Evolutionary conservation across 2,888 invertebrate species (phyloP), one percentile per base, ranked within the genome.

Genomic region (Volucella inanis): DNA sequence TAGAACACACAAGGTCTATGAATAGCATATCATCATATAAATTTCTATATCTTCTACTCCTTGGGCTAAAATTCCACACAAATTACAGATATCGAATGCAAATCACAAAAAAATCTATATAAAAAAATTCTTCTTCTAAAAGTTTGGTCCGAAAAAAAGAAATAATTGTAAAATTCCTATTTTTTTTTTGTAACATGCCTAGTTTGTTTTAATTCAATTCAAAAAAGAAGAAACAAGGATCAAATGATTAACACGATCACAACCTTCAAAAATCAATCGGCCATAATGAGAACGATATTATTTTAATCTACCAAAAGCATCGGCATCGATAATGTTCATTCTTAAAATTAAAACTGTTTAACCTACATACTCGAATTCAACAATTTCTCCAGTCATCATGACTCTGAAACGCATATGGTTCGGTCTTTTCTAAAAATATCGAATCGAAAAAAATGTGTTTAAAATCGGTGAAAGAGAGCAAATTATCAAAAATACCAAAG

Each of bases 331-430:
- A 50, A 52, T 50, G 52, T 14, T 68, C 52, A 70, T 55, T 70
- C 15, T 62, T 54, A 68, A 54, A 70, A 47, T 47, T 55, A 68
- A 77, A 59, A 62, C 47, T 70, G 55, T 41, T 71, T 78, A 78
- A 78, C 70, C 71, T 50, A 78, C 47, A 71, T 71, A 70, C 6
- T 31, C 31, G 31, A 31, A 31, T 64, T 57, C 31, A 57, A 71
- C 57, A 65, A 64, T 41, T 70, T 78, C 70, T 78, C 78, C 71
- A 78, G 70, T 70, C 55, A 59, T 70, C 45, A 6, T 31, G 14
- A 11, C 38, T 22, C 31, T 31, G 6, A 31, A 45, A 18, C 39
- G 47, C 68, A 45, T 18, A 59, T 61, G 10, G 50, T 3, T 49
- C 14, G 14, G 14, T 9, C 9, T 15, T 12, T 11, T 77, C 77